Base-by-base conservation (phyloP, 2,888 invertebrate genomes). In the Papilio protenor region DNA sequence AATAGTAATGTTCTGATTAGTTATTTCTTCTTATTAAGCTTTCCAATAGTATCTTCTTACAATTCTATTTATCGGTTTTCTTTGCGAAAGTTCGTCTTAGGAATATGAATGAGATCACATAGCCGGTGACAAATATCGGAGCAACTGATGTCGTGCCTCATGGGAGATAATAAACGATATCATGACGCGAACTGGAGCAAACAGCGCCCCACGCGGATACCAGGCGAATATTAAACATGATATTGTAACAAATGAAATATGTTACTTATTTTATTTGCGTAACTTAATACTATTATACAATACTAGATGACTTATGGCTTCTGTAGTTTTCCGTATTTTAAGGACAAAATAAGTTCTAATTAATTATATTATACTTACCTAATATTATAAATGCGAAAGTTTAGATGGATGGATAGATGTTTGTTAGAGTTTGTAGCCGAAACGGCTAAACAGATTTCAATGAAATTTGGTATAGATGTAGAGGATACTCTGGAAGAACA, bases 31-130 rank as follows among this genome's bases (percentile, higher is more conserved):
- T 66, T 11, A 40, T n/a, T 21, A 40, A n/a, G 23, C 10, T 40
- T 16, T n/a, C 10, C 40, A 33, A 16, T 40, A 40, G 40, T 40
- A 11, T 18, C 40, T 66, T 66, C 1, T n/a, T 66, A 40, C 2
- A 40, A n/a, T n/a, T 40, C 40, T 40, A 33, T 66, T 18, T 33
- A 40, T 40, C 11, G 8, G 11, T 16, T 33, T 18, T 64, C 33
- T 40, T 11, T 33, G 40, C n/a, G 40, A 64, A 59, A 27, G 47
- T 47, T 61, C 73, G 47, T 18, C 57, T 27, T 3, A 45, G n/a
- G 73, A 74, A 74, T 74, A 74, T 61, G 47, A 74, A 74, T 74
- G 61, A 57, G 73, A 74, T 64, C 66, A 27, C 73, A 74, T 45
- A 61, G 61, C 49, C 47, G 47, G 73, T 74, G 73, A 74, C 61